Evolutionary conservation across 92 coral and sea anemone species (phyloP).

Genomic region (Muricea muricata): DNA sequence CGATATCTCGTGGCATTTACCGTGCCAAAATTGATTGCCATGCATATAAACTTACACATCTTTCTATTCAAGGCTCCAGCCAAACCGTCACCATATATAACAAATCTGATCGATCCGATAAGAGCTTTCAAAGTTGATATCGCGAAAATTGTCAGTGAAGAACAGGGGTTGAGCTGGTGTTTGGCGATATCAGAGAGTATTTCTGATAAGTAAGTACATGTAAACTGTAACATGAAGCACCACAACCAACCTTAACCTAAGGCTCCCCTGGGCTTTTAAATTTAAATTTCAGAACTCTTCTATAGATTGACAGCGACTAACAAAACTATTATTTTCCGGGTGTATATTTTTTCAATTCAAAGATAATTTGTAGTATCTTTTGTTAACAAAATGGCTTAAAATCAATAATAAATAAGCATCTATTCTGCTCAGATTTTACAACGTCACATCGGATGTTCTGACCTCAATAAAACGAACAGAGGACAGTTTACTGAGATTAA

Average conservation of each 20-base stretch:
- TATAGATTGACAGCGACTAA: too few species aligned
- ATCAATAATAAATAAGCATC: too few species aligned
- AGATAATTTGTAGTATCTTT: too few species aligned
- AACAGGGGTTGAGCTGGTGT: slow-evolving; percentile 83
- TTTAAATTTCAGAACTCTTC: too few species aligned
- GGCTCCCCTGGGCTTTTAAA: too few species aligned
- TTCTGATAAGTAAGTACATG: slow-evolving; percentile 77
- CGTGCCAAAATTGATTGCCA: too few species aligned
- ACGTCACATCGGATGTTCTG: slow-evolving; percentile 86
- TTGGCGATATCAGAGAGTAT: slow-evolving; percentile 79
- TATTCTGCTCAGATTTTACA: slow-evolving; percentile 88
- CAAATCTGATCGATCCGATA: slow-evolving; percentile 76
- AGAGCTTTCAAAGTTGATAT: slow-evolving; percentile 77
- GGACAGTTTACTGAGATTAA: slow-evolving; percentile 92
- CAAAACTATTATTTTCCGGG: too few species aligned
- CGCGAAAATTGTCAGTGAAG: slow-evolving; percentile 60
- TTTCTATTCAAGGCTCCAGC: slow-evolving; percentile 74
- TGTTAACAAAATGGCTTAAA: too few species aligned
- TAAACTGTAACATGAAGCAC: not conserved
- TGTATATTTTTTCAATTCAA: too few species aligned
- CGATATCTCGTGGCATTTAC: too few species aligned
- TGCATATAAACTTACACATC: too few species aligned
- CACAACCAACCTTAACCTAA: too few species aligned
- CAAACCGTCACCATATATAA: slow-evolving; percentile 87
- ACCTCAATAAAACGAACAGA: slow-evolving; percentile 97